Conservation (phyloP, 2,113 vertebrate species). For the Megaleporinus macrocephalus region DNA sequence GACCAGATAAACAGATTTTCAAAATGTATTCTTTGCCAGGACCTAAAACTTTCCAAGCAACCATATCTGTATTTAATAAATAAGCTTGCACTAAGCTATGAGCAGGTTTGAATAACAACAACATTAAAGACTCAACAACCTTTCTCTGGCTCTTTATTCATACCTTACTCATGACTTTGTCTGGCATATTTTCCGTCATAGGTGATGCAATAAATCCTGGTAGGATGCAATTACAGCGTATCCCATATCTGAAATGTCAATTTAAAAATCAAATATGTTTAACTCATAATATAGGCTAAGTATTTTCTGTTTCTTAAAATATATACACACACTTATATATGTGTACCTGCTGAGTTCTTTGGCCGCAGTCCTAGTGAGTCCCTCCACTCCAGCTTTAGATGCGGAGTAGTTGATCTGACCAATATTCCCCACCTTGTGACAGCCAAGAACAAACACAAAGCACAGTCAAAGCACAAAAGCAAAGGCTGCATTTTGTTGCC, state of each 20-base stretch:
- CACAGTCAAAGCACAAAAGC: neutral
- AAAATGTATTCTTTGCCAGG: too few relatives aligned
- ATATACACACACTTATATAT: too few relatives aligned
- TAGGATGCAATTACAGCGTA: constrained; percentile 86
- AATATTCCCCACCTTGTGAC: constrained; percentile 84
- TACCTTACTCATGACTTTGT: constrained; percentile 85
- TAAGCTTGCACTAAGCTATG: too few relatives aligned
- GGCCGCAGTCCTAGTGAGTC: constrained; percentile 81
- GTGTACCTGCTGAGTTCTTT: constrained; percentile 83
- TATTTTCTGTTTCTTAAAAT: neutral
- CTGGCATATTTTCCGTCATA: constrained; percentile 85
- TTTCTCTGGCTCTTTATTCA: constrained; percentile 21
- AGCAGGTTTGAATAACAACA: too few relatives aligned
- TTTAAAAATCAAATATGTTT: neutral
- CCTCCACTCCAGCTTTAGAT: constrained; percentile 88
- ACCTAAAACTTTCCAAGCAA: too few relatives aligned
- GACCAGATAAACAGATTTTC: too few relatives aligned
- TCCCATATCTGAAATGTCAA: constrained; percentile 75
- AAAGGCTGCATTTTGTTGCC: neutral
- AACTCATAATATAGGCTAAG: neutral
- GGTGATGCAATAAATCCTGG: constrained; percentile 85
- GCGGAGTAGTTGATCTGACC: constrained; percentile 86
- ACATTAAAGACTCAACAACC: too few relatives aligned
- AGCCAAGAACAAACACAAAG: neutral
- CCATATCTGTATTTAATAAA: too few relatives aligned